Evolutionary conservation across 1,140 invertebrate genomes (phyloP).

Genomic region (Scaptomyza hsui): DNA sequence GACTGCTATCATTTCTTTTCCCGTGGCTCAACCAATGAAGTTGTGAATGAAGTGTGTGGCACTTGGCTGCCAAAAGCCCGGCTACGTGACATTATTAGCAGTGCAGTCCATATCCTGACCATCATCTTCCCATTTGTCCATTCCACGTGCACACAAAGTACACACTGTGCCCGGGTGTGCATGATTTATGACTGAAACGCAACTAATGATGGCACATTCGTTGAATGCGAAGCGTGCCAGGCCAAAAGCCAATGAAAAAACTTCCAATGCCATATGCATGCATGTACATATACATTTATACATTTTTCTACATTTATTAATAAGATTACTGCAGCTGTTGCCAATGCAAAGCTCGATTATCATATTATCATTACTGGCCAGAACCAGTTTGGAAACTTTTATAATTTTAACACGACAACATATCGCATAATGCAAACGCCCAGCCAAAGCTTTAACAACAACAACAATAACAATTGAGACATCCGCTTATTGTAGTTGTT

Average conservation of each 20-base stretch:
- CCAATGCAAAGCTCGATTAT: slow-evolving; percentile 26
- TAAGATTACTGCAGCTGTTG: slow-evolving; percentile 21
- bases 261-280: slow-evolving; percentile 22
- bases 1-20: slow-evolving; percentile 24
- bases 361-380: slow-evolving; percentile 15
- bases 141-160: not conserved
- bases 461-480: slow-evolving; percentile 46
- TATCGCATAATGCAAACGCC: slow-evolving; percentile 13
- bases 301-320: slow-evolving; percentile 2
- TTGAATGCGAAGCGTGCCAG: slow-evolving; percentile 40
- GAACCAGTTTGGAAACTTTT: slow-evolving; percentile 19
- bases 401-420: slow-evolving; percentile 29
- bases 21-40: slow-evolving; percentile 1
- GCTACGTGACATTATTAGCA: slow-evolving; percentile 78
- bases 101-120: slow-evolving; percentile 56
- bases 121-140: not conserved
- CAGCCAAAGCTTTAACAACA: slow-evolving; percentile 12
- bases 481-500: slow-evolving; percentile 24
- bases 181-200: slow-evolving; percentile 73
- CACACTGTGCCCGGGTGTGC: slow-evolving; percentile 32
- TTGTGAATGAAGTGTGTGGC: slow-evolving; percentile 44
- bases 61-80: slow-evolving; percentile 75
- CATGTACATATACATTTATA: not conserved
- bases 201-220: slow-evolving; percentile 75
- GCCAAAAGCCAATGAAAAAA: slow-evolving; percentile 14